Conservation (phyloP, 1,140 invertebrate genomes). For the Drosophila orena region DNA sequence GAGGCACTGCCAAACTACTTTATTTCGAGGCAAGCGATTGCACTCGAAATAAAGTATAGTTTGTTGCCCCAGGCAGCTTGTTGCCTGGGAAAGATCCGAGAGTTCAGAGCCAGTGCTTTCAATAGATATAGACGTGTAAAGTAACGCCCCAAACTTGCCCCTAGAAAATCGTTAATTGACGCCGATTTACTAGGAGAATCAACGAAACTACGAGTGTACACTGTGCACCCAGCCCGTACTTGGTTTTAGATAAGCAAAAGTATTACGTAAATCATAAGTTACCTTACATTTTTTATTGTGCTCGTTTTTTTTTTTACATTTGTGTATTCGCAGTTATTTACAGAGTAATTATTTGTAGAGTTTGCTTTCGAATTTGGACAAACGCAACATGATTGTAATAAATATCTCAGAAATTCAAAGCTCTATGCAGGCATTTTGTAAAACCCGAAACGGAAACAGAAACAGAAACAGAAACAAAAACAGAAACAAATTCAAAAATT, state of each 20-base stretch:
- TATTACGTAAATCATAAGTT: conserved; percentile 42
- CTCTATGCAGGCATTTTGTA: conserved; percentile 4
- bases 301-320: conserved; percentile 40
- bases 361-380: conserved; percentile 50
- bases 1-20: conserved; percentile 9
- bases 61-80: conserved; percentile 3
- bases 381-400: conserved; percentile 51
- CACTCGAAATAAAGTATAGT: background rate
- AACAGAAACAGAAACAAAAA: background rate
- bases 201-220: background rate
- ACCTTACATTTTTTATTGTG: conserved; percentile 32
- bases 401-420: conserved; percentile 67
- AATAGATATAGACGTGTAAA: conserved; percentile 1
- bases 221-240: conserved; percentile 17
- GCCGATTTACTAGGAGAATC: background rate
- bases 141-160: conserved; percentile 36
- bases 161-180: conserved; percentile 8
- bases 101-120: conserved; percentile 2
- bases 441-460: background rate
- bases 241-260: conserved; percentile 43
- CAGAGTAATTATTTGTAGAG: conserved; percentile 35
- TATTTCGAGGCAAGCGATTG: too few relatives aligned
- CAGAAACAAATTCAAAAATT: conserved; percentile 6
- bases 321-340: conserved; percentile 5
- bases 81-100: conserved; percentile 13